phyloP scores from a whole-genome alignment of 2,113 vertebrate species.

The Paratilapia polleni region DNA sequence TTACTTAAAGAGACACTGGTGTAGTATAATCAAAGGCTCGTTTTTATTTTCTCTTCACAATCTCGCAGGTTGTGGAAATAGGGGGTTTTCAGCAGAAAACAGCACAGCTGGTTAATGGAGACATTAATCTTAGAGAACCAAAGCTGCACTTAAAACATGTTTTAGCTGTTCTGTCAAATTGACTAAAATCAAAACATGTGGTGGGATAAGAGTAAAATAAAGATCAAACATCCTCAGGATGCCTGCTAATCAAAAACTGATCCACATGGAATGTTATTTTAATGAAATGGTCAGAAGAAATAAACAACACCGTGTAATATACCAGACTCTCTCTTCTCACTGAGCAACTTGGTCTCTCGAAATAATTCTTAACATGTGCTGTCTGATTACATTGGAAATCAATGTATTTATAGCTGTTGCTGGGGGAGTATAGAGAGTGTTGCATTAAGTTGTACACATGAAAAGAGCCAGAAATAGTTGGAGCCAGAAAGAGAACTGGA shows the following conservation, averaged over 20 bases:
- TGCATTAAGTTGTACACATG: constrained; percentile 1
- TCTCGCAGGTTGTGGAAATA: neutral
- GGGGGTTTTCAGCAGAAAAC: too few species aligned
- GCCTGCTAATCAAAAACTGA: neutral
- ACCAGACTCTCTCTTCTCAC: neutral
- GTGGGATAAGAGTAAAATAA: neutral
- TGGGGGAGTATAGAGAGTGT: neutral
- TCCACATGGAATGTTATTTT: neutral
- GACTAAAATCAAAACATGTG: neutral
- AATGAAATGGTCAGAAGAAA: neutral
- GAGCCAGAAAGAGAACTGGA: neutral
- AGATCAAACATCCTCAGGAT: neutral
- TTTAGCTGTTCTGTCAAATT: neutral
- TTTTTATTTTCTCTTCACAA: neutral
- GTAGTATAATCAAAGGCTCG: neutral
- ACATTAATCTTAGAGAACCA: neutral
- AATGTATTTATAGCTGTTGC: neutral
- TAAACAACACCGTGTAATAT: neutral
- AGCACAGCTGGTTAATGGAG: neutral
- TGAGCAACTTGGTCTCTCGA: neutral
- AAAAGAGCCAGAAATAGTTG: neutral
- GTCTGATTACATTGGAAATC: neutral
- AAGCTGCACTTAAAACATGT: neutral
- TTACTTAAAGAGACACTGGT: neutral
- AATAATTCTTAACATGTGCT: neutral